Evolutionary conservation across 2,113 vertebrate species (phyloP), one percentile per base, ranked within the genome.

Genomic region (Oxygymnocypris stewartii): DNA sequence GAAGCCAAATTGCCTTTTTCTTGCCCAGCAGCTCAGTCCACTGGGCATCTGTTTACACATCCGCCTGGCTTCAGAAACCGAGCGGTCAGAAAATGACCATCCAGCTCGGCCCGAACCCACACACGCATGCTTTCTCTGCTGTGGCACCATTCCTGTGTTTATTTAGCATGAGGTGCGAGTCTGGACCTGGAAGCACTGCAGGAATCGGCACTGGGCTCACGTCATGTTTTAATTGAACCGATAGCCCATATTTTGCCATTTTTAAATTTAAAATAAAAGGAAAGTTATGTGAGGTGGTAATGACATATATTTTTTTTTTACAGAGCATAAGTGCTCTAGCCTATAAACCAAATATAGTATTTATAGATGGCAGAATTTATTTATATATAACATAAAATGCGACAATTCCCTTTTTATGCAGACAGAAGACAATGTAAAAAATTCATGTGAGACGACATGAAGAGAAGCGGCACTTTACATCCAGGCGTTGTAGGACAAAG

Each of bases 1-100:
- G 89, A 85, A 92, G 92, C 92, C 93, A 93, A 93, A 87, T 92
- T 93, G 94, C 94, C 94, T 95, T 95, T 91, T 86, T 86, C 83
- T 91, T 88, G 91, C 92, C 92, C 86, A 88, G 91, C 92, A 92
- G 90, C 92, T 88, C 90, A 86, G 86, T 87, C 89, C 87, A 86
- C 79, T 87, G 85, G 89, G 91, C 85, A 90, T 87, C 88, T 88
- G 90, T 93, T 93, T 92, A 91, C 90, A 92, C 78, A 76, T 85
- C 76, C 12, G 18, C 69, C 57, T 63, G 28, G 61, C 77, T 49
- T 42, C 37, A 65, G 73, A 54, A 42, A 69, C 40, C 37, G 85
- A 74, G 84, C 71, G 77, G 61, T n/a, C 54, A 9, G 10, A 40
- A 69, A 86, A 57, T 57, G 40, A 12, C 84, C 18, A 31, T 44